Conservation (phyloP, 2,888 invertebrate genomes). For the Dicyrtomina minuta region DNA sequence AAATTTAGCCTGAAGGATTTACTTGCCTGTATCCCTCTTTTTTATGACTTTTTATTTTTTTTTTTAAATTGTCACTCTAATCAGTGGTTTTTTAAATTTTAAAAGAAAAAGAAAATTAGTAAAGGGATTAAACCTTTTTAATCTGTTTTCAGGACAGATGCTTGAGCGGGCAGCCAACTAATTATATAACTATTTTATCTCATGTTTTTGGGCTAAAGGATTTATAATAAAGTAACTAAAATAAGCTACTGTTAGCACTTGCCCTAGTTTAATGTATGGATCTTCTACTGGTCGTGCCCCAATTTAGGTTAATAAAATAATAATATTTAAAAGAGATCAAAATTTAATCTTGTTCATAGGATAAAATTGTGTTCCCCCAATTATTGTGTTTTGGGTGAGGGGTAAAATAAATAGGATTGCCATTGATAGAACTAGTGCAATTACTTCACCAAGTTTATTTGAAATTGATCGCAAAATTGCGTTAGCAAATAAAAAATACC, state of each 20-base stretch:
- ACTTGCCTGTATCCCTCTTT: too few relatives aligned
- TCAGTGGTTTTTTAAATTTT: too few relatives aligned
- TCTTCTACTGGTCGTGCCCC: constrained; percentile 69
- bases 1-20: too few relatives aligned
- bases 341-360: constrained; percentile 57
- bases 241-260: constrained; percentile 65
- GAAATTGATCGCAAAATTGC: constrained; percentile 78
- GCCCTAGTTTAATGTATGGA: constrained; percentile 65
- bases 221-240: constrained; percentile 64
- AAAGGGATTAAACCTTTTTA: too few relatives aligned
- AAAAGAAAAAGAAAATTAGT: too few relatives aligned
- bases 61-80: too few relatives aligned
- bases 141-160: too few relatives aligned
- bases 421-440: constrained; percentile 68
- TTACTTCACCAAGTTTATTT: constrained; percentile 75
- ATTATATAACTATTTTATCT: too few relatives aligned
- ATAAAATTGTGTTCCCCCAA: constrained; percentile 65
- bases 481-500: constrained; percentile 81
- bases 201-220: too few relatives aligned
- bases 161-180: too few relatives aligned
- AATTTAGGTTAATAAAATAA: constrained; percentile 71
- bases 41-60: too few relatives aligned
- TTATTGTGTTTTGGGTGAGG: constrained; percentile 62
- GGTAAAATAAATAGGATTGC: constrained; percentile 67
- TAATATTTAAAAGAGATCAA: constrained; percentile 62